Evolutionary conservation across 2,888 invertebrate genomes (phyloP), one percentile per base, ranked within the genome.

Genomic region (Oxystoma pomonae): DNA sequence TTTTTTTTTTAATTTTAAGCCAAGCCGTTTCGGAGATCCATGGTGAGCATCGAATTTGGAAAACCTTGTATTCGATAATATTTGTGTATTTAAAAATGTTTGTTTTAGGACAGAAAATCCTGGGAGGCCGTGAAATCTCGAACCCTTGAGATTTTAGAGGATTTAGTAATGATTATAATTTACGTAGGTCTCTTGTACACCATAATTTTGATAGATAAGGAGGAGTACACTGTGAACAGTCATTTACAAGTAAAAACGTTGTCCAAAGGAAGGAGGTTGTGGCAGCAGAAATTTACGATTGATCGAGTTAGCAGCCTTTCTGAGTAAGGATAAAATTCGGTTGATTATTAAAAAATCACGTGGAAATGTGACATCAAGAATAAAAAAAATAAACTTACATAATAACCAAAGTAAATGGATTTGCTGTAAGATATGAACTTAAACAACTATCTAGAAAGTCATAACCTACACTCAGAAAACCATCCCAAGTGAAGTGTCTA

Each of bases 121-220:
- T 62, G 65, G 65, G 70, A 65, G 61, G 59, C 58, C 5, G 60
- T 65, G 3, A 71, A 67, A 62, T 22, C 56, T 56, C 61, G 61
- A 50, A 55, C 68, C 0, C 18, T 67, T 20, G 69, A 69, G 51
- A 66, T 72, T 17, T 20, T 74, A 1, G 69, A 72, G 62, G 74
- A 75, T 58, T 51, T 76, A 20, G 19, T 71, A 1, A 74, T 74
- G 73, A 72, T 74, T 55, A 60, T 68, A 1, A 55, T 73, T 1
- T 76, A 75, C 57, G 72, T 73, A 1, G 3, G 69, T 1, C 65
- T 76, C 7, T 62, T 76, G 52, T 76, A 75, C 60, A 55, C 72
- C 20, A 68, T 75, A 2, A 67, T 76, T 52, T 58, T 70, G 51
- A 52, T 66, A 21, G 71, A 72, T 50, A 72, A 66, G 56, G 72